Base-by-base conservation (phyloP, 2,113 vertebrate genomes). In the Platichthys stellatus region DNA sequence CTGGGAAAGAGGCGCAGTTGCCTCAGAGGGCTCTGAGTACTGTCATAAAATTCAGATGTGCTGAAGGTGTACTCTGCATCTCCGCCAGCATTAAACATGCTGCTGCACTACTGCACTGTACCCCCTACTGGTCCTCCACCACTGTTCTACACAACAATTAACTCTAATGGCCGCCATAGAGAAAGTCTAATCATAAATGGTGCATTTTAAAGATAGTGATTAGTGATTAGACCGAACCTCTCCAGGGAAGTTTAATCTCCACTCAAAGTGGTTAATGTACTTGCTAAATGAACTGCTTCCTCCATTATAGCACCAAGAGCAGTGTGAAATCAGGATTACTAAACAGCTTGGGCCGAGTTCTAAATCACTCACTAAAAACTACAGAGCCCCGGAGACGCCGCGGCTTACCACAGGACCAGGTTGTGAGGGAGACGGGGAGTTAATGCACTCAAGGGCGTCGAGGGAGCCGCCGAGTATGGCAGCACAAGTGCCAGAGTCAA, bases 171-270 rank as follows among this genome's bases (percentile, higher is more conserved):
- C 72, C 63, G 80, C 83, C 80, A 81, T 83, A 72, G 87, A 85
- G 68, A 78, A 85, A 84, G 89, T 87, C 85, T 85, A 81, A 85
- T 92, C 89, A 91, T 88, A 91, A 92, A 92, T 88, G 85, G 88
- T 82, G 79, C 86, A 90, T 92, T 92, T 91, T 90, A 88, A 92
- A 93, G 82, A 90, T 89, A 86, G 90, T 92, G 89, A 92, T 90
- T 92, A 92, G 91, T 91, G 91, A 94, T 92, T 86, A 88, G 87
- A 59, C 85, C 66, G 62, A 78, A 74, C 76, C 91, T 91, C 89
- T 90, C 87, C 72, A 45, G 89, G 90, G 91, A 91, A 86, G 85
- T 91, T 90, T 90, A 92, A 90, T 92, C 90, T 92, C 84, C 81
- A 70, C 87, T 92, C 89, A 92, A 87, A 91, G 86, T 90, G 85